A percentile compares a stretch with the other conserved stretches of the same genome.
Conservation (phyloP, 2,113 vertebrate species). For the Vidua macroura region DNA sequence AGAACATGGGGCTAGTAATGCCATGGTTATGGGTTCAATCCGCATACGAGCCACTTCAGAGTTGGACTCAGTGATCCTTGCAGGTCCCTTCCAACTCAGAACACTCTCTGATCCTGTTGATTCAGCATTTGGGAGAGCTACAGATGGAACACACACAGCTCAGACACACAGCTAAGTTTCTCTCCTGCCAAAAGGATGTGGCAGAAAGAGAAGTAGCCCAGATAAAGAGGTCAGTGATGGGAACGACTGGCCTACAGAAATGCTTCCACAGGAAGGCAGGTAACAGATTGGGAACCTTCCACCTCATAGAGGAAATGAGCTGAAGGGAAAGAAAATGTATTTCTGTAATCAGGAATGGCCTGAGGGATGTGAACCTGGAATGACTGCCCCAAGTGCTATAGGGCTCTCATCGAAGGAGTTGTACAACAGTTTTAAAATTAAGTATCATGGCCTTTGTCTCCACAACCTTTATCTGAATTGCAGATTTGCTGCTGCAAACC, state of each 20-base stretch:
- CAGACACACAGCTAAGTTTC: background rate
- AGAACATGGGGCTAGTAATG: background rate
- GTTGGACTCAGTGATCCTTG: background rate
- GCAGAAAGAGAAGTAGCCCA: background rate
- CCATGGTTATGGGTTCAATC: rapidly evolving
- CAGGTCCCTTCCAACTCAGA: background rate
- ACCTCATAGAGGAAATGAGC: background rate
- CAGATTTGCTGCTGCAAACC: background rate
- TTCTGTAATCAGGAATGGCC: background rate
- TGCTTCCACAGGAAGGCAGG: background rate
- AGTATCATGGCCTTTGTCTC: background rate
- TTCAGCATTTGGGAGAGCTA: background rate
- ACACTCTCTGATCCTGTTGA: background rate
- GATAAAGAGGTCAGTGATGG: background rate
- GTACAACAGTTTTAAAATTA: background rate
- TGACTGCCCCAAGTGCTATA: background rate
- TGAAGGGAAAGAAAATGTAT: background rate
- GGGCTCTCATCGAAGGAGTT: background rate
- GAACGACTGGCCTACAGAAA: background rate
- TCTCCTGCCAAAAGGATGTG: background rate
- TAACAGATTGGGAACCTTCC: background rate
- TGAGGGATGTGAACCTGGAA: background rate
- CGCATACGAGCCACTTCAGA: background rate
- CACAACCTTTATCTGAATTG: background rate
- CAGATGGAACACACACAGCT: background rate